A percentile compares a stretch with the other conserved stretches of the same genome.
Evolutionary conservation across 1,140 invertebrate species (phyloP).

Genomic region (Stenopsyche tienmushanensis): DNA sequence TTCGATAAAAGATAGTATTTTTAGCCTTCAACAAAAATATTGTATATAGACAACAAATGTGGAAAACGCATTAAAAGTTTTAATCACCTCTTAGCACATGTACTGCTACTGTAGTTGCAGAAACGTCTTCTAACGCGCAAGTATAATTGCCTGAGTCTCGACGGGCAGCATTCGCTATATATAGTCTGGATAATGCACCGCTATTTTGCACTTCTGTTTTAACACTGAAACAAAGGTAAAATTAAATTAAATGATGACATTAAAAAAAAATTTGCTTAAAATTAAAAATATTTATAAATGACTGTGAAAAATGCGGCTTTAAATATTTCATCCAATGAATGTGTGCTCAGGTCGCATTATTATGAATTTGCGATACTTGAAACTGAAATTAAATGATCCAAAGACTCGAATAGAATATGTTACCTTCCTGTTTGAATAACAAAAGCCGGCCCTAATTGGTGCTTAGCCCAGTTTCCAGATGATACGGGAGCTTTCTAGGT

Average conservation of each 20-base stretch:
- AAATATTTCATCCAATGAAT: too few species aligned
- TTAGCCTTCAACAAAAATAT: too few species aligned
- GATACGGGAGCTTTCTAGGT: conserved; percentile 17
- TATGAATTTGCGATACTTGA: too few species aligned
- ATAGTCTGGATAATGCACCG: conserved; percentile 74
- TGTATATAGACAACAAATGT: too few species aligned
- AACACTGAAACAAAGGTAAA: conserved; percentile 61
- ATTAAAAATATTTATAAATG: background rate
- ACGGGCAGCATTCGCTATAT: conserved; percentile 79
- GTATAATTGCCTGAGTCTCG: conserved; percentile 84
- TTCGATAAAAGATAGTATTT: too few species aligned
- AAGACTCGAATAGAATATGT: conserved; percentile 3
- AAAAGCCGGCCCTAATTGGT: conserved; percentile 19
- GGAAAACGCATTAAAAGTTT: too few species aligned
- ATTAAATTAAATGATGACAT: background rate
- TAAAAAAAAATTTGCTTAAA: background rate
- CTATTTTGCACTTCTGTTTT: conserved; percentile 77
- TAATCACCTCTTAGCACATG: conserved; percentile 80
- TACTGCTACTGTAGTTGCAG: conserved; percentile 72
- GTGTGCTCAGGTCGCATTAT: too few species aligned
- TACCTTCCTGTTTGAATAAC: conserved; percentile 11
- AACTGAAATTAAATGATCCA: conserved; percentile 9
- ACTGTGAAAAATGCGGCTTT: too few species aligned
- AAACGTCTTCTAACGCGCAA: conserved; percentile 75
- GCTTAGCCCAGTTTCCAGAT: conserved; percentile 14